Base-by-base conservation (phyloP, 2,113 vertebrate species). In the Xiphias gladius region DNA sequence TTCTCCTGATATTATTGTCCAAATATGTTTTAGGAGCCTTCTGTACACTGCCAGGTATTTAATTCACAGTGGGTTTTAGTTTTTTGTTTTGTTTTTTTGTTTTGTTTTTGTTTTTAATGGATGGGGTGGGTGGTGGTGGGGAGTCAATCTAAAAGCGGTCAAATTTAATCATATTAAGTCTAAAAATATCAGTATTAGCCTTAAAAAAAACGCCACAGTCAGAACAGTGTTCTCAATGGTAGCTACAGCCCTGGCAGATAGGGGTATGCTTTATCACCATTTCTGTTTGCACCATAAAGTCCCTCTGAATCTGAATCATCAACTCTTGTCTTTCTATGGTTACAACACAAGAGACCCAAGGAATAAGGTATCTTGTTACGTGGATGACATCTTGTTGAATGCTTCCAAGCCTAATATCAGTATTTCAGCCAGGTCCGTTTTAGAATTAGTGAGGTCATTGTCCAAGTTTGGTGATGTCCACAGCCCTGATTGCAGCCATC, bases 331-430 rank as follows among this genome's bases (percentile, higher is more conserved):
- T 74, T 78, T 73, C 75, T 85, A 61, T 61, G 82, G 74, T 74
- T 87, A 86, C 82, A 68, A 75, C 67, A 85, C 77, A 82, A 62
- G 66, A 82, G 55, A 85, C 22, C 32, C 54, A 55, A 72, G 73
- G 79, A 73, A 79, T 67, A 58, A 35, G 28, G 64, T 71, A 71
- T 83, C 69, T 35, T 30, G 65, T 88, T 76, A 80, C 69, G 10
- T 19, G n/a, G 52, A 35, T 80, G 83, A 72, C 75, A 41, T 75
- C 26, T 72, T 20, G 48, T 17, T 61, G 62, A 67, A 69, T 62
- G 68, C 62, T 73, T 35, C 26, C 59, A 72, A 35, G 63, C 79
- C 48, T 67, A 12, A 72, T 77, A 61, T 76, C 66, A 69, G 63
- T 30, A 43, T 16, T 4, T 1, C 72, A 82, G 84, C 86, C 86